phyloP scores from a whole-genome alignment of 2,888 invertebrate species.

The Actias luna region DNA sequence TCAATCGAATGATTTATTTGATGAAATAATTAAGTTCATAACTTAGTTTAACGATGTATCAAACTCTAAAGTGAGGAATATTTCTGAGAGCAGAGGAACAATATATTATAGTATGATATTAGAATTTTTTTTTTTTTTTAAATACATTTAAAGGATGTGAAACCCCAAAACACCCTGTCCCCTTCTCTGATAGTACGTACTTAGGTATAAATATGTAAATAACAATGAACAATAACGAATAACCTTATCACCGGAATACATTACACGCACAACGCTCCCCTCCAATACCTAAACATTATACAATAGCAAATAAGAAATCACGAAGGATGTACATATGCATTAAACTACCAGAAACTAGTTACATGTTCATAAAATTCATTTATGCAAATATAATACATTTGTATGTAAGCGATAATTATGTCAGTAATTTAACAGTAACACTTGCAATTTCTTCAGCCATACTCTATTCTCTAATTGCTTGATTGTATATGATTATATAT shows the following conservation, averaged over 20 bases:
- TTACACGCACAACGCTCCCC: conserved; percentile 11
- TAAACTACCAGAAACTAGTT: neutral
- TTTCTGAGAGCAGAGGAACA: too few species aligned
- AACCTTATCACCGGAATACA: conserved; percentile 13
- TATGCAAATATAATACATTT: neutral
- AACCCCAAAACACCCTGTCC: neutral
- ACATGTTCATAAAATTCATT: neutral
- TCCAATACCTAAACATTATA: neutral
- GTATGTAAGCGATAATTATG: too few species aligned
- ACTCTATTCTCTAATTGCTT: too few species aligned
- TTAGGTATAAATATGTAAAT: conserved; percentile 9
- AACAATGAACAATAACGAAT: conserved; percentile 9
- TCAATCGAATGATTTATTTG: neutral
- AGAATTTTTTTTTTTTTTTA: too few species aligned
- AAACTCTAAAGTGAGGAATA: neutral
- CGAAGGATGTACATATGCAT: neutral
- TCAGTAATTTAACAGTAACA: too few species aligned
- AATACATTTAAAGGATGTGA: neutral
- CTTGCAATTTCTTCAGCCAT: too few species aligned
- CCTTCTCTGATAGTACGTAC: neutral
- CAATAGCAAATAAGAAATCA: neutral
- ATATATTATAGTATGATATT: neutral
- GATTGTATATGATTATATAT: too few species aligned
- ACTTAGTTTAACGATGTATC: neutral
- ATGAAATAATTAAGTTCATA: neutral